A percentile compares a stretch with the other conserved stretches of the same genome.
Conservation (phyloP, 2,797 vertebrate species). For the Limosa lapponica region DNA sequence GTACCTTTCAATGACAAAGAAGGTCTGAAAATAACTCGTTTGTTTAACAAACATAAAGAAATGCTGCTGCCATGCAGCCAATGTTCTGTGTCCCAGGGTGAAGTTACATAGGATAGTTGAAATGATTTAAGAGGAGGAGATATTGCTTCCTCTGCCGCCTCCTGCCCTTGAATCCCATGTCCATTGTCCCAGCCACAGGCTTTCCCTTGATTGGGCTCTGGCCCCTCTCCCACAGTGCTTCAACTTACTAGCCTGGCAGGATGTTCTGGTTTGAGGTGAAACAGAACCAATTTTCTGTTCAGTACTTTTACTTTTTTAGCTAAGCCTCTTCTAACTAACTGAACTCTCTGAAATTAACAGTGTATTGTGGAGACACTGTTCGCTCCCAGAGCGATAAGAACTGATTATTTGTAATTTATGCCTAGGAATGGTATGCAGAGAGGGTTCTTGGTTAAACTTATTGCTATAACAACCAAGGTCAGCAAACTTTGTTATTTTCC, state of each 20-base stretch:
- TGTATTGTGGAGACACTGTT: too few relatives aligned
- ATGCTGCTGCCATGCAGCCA: neutral
- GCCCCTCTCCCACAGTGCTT: neutral
- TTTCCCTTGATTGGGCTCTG: neutral
- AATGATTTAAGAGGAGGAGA: neutral
- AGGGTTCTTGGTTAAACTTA: too few relatives aligned
- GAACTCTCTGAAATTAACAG: too few relatives aligned
- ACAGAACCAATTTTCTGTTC: too few relatives aligned
- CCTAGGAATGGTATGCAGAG: too few relatives aligned
- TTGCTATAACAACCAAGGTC: too few relatives aligned
- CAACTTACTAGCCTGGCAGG: neutral
- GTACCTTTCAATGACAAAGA: neutral
- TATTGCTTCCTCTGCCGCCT: neutral
- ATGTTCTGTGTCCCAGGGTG: neutral
- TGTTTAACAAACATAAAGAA: neutral
- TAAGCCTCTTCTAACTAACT: too few relatives aligned
- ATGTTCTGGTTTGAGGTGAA: too few relatives aligned
- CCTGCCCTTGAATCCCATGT: neutral
- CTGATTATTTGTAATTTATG: too few relatives aligned
- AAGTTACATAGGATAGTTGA: neutral
- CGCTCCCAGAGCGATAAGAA: too few relatives aligned
- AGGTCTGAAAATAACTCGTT: neutral
- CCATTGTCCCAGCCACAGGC: neutral
- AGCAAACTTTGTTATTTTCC: too few relatives aligned
- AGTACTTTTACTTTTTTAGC: too few relatives aligned